Percentiles rank a stretch among this genome's conserved stretches.
These are phyloP conservation scores for Muraenolepis orangiensis DNA, from an alignment of 2,797 vertebrate species.

Conservation along the genomic window DNA sequence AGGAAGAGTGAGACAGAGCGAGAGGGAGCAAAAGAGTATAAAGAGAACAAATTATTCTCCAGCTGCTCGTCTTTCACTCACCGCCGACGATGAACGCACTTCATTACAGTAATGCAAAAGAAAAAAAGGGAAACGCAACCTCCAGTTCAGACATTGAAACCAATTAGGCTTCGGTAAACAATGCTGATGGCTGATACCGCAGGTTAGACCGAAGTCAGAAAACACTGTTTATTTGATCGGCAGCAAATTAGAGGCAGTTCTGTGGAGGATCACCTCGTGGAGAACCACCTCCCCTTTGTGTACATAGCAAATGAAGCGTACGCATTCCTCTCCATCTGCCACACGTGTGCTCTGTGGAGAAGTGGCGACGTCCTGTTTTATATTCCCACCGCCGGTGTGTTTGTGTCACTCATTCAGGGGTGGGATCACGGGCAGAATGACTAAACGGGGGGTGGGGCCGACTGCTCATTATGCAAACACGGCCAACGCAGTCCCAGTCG, in stretches of 20 bases:
- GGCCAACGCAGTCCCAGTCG: background rate
- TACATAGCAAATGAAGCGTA: constrained; percentile 6
- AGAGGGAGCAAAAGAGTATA: background rate
- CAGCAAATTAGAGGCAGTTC: background rate
- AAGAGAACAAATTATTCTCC: background rate
- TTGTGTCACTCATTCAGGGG: background rate
- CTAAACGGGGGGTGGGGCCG: background rate
- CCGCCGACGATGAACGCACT: constrained; percentile 7
- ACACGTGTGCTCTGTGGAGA: background rate
- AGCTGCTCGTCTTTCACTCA: constrained; percentile 2
- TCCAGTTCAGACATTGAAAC: constrained; percentile 3
- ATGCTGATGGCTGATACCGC: constrained; percentile 1
- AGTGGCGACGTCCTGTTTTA: background rate
- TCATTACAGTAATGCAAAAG: constrained; percentile 5
- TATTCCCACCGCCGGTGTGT: background rate
- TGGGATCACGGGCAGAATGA: background rate
- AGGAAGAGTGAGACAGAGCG: background rate
- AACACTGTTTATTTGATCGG: constrained; percentile 6
- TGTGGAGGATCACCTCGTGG: background rate
- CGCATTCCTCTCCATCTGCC: background rate
- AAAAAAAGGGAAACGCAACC: background rate
- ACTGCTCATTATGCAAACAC: background rate
- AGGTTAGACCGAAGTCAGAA: constrained; percentile 1
- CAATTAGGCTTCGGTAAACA: background rate
- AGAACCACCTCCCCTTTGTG: background rate